Evolutionary conservation across 2,888 invertebrate species (phyloP).

Genomic region (Cephus pulcher): DNA sequence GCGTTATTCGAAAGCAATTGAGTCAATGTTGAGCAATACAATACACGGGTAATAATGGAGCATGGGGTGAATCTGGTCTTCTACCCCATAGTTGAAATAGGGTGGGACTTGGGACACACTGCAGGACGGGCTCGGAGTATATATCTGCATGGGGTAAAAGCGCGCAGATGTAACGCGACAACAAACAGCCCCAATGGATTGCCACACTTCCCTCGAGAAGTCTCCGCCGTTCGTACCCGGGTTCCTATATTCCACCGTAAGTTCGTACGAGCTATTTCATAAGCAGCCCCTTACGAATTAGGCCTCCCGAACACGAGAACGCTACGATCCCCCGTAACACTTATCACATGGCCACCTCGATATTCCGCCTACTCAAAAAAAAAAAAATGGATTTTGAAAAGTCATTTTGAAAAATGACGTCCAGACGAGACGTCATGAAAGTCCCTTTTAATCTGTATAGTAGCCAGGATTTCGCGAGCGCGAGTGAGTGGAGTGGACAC

Average conservation of each 20-base stretch:
- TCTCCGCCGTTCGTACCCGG: not conserved
- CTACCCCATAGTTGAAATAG: slow-evolving; percentile 12
- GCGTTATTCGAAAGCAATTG: slow-evolving; percentile 66
- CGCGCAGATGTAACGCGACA: slow-evolving; percentile 64
- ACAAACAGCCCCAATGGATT: slow-evolving; percentile 58
- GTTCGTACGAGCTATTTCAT: not conserved
- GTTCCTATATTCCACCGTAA: not conserved
- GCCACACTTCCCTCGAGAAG: slow-evolving; percentile 34
- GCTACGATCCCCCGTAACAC: not conserved
- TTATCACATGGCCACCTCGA: not conserved
- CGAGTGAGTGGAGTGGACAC: not conserved
- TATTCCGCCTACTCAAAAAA: not conserved
- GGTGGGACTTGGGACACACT: slow-evolving; percentile 4
- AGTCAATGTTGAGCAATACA: slow-evolving; percentile 66
- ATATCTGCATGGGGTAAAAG: slow-evolving; percentile 48
- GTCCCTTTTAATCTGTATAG: not conserved
- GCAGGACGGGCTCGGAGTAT: not conserved
- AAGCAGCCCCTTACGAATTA: not conserved
- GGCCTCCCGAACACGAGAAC: not conserved
- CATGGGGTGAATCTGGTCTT: slow-evolving; percentile 62
- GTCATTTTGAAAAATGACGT: not conserved
- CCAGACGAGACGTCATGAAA: not conserved
- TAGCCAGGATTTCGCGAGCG: not conserved
- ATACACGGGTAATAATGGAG: slow-evolving; percentile 66
- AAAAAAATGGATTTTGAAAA: not conserved